Evolutionary conservation across 2,888 invertebrate species (phyloP), one percentile per base, ranked within the genome.

Genomic region (Thymelicus sylvestris): DNA sequence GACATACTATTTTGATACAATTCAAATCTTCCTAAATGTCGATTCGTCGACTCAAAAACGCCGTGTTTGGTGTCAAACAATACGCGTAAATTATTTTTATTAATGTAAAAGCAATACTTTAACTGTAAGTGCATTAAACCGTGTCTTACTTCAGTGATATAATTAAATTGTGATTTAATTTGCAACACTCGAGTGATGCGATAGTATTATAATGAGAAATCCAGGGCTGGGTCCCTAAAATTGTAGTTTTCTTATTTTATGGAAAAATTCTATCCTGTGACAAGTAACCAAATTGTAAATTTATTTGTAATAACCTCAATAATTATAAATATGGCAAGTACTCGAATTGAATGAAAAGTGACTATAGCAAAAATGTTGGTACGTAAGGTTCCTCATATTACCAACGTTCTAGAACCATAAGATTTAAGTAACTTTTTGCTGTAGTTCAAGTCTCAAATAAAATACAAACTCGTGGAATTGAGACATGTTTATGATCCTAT

Each of bases 161-260:
- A 39, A 24, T 55, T n/a, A 55, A 55, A 68, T 60, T 68, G 66
- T 64, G 66, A 55, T 47, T 50, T 67, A 67, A 52, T 44, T 68
- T 63, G 24, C 31, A 68, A 38, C 63, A 57, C 44, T 63, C 52
- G 13, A n/a, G 44, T 50, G 24, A 24, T 48, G 50, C 44, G 15
- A 50, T 61, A 50, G 50, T 50, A 67, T 62, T 15, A 62, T 67
- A 66, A 50, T 48, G 38, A 19, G 12, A 50, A 61, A 39, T 44
- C 6, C 19, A 48, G 68, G 68, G 68, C 68, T 68, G 68, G 68
- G 63, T 31, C 68, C 67, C 68, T 15, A 19, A 31, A 44, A 41
- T 62, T 63, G 44, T 57, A 44, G 41, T 44, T 62, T 59, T 52
- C 48, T 12, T 44, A 44, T 12, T 44, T 44, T 44, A 44, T 44